Conservation (phyloP, 2,888 invertebrate species). For the Desoria tigrina region DNA sequence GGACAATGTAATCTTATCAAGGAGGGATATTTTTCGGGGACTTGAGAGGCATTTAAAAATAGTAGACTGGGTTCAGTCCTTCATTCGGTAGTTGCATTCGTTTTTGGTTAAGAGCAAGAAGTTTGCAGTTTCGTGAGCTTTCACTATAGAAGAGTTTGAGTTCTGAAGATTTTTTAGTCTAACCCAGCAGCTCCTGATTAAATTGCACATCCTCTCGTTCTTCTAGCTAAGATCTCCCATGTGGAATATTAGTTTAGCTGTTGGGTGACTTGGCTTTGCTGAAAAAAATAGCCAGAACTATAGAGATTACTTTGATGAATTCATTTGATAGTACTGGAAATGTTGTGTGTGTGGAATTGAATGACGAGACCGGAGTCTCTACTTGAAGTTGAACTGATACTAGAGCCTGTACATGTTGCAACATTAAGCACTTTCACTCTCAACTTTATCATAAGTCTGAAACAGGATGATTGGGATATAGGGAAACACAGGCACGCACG, state of each 20-base stretch:
- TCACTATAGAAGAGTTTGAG: too few species aligned
- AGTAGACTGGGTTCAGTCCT: not conserved
- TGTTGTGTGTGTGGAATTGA: not conserved
- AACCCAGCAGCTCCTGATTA: not conserved
- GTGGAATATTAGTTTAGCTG: not conserved
- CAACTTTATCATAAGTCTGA: not conserved
- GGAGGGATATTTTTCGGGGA: not conserved
- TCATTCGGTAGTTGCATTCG: not conserved
- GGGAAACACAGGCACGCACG: not conserved
- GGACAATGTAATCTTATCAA: slow-evolving; percentile 10
- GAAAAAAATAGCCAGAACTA: not conserved
- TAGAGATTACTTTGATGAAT: not conserved
- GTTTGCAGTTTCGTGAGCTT: too few species aligned
- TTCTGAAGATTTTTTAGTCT: not conserved
- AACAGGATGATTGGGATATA: not conserved
- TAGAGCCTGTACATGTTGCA: not conserved
- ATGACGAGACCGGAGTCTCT: too few species aligned
- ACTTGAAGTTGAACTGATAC: too few species aligned
- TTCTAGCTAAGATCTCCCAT: slow-evolving; percentile 2
- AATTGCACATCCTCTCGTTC: slow-evolving; percentile 1
- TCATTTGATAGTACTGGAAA: not conserved
- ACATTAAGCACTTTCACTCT: not conserved
- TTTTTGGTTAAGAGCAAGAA: not conserved
- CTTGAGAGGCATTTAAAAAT: not conserved
- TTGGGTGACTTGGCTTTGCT: not conserved